These are phyloP conservation scores for Epinephelus coioides DNA, from an alignment of 2,797 vertebrate genomes.

Conservation along the genomic window DNA sequence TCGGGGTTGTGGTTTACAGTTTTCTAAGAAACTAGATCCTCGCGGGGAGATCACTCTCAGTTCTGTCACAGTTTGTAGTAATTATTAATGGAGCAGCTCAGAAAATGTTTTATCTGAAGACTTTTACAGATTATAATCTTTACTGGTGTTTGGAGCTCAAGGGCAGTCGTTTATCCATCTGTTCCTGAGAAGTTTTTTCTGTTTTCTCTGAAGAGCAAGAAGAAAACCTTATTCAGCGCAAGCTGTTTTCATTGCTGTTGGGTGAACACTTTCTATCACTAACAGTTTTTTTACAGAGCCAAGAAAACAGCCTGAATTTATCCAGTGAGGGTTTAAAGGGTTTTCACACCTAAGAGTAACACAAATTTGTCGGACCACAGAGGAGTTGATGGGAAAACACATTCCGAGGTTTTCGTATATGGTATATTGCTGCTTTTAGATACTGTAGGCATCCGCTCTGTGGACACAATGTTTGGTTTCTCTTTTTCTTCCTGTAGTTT, in stretches of 20 bases:
- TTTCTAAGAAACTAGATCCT: neutral
- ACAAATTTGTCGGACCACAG: neutral
- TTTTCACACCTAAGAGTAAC: neutral
- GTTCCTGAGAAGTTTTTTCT: neutral
- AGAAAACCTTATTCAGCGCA: neutral
- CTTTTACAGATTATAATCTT: slow-evolving; percentile 12
- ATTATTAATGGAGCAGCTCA: neutral
- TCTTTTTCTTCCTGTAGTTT: slow-evolving; percentile 1
- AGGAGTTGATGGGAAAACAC: neutral
- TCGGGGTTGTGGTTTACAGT: neutral
- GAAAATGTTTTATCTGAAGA: slow-evolving; percentile 5
- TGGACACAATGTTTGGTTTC: neutral
- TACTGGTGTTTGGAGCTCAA: neutral
- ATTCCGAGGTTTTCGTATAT: neutral
- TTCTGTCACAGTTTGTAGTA: neutral
- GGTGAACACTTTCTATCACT: neutral
- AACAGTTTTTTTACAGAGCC: slow-evolving; percentile 11
- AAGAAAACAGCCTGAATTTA: neutral
- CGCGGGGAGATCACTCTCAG: neutral
- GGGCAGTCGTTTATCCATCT: slow-evolving; percentile 23
- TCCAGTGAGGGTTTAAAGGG: neutral
- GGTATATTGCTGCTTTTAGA: neutral
- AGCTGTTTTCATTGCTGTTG: neutral
- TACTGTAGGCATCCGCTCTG: neutral
- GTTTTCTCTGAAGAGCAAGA: neutral